These are phyloP conservation scores for Macaria liturata DNA, from an alignment of 2,888 invertebrate species.

Conservation along the genomic window DNA sequence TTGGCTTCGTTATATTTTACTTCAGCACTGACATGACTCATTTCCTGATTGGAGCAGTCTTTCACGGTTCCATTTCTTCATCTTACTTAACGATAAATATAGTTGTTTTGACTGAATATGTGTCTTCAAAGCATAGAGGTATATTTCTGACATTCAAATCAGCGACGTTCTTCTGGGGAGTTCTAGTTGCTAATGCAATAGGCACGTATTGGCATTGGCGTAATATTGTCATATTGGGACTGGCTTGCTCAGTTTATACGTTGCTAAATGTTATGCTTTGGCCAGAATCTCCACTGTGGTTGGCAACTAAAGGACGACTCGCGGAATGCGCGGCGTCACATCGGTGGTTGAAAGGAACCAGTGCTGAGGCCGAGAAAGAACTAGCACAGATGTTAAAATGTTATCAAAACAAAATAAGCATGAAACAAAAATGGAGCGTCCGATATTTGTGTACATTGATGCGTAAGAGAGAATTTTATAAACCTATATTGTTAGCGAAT, in stretches of 20 bases:
- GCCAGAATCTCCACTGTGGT: conserved; percentile 51
- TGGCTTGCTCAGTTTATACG: conserved; percentile 31
- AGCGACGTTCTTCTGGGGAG: conserved; percentile 41
- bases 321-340: conserved; percentile 45
- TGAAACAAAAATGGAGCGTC: background rate
- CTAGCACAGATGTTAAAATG: background rate
- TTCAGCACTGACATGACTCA: conserved; percentile 33
- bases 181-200: conserved; percentile 40
- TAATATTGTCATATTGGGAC: conserved; percentile 34
- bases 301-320: conserved; percentile 45
- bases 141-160: conserved; percentile 43
- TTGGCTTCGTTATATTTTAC: conserved; percentile 33
- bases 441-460: background rate
- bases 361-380: conserved; percentile 34
- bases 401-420: background rate
- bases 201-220: conserved; percentile 44
- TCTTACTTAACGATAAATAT: conserved; percentile 26
- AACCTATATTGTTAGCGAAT: background rate
- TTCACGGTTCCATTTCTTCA: conserved; percentile 32
- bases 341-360: conserved; percentile 44
- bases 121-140: conserved; percentile 42
- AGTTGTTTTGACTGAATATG: conserved; percentile 41
- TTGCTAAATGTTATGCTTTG: conserved; percentile 30
- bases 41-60: conserved; percentile 39
- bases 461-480: background rate